Evolutionary conservation across 2,113 vertebrate genomes (phyloP).

Genomic region (Engraulis encrasicolus): DNA sequence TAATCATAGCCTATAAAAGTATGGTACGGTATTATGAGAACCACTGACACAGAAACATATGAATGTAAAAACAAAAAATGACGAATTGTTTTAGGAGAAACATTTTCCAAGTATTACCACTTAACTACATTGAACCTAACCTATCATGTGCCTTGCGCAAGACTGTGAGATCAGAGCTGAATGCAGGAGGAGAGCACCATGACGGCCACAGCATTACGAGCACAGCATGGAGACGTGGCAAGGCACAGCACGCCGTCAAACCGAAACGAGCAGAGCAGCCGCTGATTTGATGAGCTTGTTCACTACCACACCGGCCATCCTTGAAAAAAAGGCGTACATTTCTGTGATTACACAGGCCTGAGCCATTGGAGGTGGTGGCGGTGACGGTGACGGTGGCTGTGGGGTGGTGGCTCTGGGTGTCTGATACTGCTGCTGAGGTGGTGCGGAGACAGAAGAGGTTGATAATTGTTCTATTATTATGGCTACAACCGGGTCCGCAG

Average conservation of each 20-base stretch:
- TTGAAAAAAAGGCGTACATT: conserved; percentile 7
- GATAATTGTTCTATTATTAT: conserved; percentile 29
- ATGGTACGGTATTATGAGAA: no score
- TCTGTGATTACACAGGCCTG: neutral
- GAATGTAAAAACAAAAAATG: no score
- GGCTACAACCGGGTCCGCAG: conserved; percentile 12
- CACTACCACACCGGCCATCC: neutral
- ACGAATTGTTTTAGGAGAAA: no score
- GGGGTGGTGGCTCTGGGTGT: no score
- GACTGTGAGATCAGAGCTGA: neutral
- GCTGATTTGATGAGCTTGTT: conserved; percentile 12
- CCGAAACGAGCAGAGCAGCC: neutral
- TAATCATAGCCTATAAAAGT: no score
- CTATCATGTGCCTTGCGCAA: no score
- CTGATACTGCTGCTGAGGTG: neutral
- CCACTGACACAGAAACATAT: no score
- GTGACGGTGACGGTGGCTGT: neutral
- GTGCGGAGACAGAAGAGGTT: conserved; percentile 15
- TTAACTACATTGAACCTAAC: no score
- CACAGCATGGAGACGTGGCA: no score
- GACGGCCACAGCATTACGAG: no score
- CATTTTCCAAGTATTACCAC: no score
- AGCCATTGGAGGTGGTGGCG: neutral
- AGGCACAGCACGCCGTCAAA: neutral
- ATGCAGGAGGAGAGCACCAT: neutral